Conservation (phyloP, 2,888 invertebrate genomes). For the Melanchra persicariae region DNA sequence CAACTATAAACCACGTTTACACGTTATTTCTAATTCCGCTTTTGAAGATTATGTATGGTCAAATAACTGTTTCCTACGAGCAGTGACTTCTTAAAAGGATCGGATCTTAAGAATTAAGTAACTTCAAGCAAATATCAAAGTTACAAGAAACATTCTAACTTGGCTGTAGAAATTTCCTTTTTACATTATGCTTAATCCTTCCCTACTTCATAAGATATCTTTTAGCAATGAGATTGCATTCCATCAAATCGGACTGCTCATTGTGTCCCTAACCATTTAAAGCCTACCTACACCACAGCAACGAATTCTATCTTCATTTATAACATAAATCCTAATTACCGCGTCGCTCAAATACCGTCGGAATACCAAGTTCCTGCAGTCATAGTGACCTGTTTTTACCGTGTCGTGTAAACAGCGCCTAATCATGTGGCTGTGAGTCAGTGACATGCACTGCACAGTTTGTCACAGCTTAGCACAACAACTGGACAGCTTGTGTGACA, state of each 20-base stretch:
- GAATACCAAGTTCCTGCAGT: conserved; percentile 43
- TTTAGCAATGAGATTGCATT: background rate
- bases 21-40: conserved; percentile 16
- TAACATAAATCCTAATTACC: conserved; percentile 50
- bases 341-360: conserved; percentile 41
- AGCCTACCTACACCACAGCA: background rate
- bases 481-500: conserved; percentile 49
- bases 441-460: conserved; percentile 53
- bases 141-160: background rate
- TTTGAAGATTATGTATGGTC: conserved; percentile 35
- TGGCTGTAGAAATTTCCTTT: background rate
- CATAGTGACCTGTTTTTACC: conserved; percentile 61
- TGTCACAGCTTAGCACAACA: conserved; percentile 43
- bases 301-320: conserved; percentile 14
- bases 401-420: conserved; percentile 58
- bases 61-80: background rate
- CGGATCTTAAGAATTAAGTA: background rate
- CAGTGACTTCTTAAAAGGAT: background rate
- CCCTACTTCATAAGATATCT: background rate
- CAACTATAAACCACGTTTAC: conserved; percentile 44
- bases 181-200: background rate
- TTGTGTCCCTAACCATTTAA: background rate
- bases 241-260: background rate
- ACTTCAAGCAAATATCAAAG: conserved; percentile 1
- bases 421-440: conserved; percentile 53